Evolutionary conservation across 2,113 vertebrate species (phyloP).

Genomic region (Dipodomys merriami): DNA sequence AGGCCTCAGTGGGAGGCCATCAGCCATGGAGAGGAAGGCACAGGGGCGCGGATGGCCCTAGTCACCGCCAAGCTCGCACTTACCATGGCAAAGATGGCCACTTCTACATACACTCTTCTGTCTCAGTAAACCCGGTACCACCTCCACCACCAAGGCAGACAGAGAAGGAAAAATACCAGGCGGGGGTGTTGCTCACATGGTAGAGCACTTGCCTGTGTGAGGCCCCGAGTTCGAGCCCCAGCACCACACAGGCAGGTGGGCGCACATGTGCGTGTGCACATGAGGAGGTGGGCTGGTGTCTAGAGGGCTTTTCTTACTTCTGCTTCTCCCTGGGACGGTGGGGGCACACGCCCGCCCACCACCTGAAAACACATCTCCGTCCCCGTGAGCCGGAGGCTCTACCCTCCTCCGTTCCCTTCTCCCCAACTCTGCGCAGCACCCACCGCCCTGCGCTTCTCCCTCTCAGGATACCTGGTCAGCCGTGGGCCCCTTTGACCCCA

Average conservation of each 20-base stretch:
- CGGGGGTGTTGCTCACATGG: too few relatives aligned
- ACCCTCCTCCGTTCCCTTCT: too few relatives aligned
- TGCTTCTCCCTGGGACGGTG: neutral
- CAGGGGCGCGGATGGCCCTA: too few relatives aligned
- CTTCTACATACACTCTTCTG: neutral
- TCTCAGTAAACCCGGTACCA: neutral
- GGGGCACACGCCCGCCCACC: neutral
- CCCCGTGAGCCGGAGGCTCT: fast-evolving
- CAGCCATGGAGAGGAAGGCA: too few relatives aligned
- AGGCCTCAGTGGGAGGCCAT: too few relatives aligned
- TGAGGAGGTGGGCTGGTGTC: too few relatives aligned
- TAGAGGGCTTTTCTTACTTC: neutral
- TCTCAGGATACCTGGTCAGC: conserved; percentile 88
- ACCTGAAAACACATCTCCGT: fast-evolving
- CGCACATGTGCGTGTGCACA: too few relatives aligned
- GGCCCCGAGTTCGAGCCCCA: too few relatives aligned
- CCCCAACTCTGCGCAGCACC: neutral
- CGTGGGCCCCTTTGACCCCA: conserved; percentile 91
- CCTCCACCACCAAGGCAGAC: neutral
- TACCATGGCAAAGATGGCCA: neutral
- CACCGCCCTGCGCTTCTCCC: neutral
- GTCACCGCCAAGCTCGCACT: neutral
- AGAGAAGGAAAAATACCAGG: neutral
- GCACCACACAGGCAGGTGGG: too few relatives aligned
- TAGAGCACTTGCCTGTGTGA: too few relatives aligned